phyloP scores from a whole-genome alignment of 37 sponge, comb jelly and placozoan species.

The Ephydatia muelleri region DNA sequence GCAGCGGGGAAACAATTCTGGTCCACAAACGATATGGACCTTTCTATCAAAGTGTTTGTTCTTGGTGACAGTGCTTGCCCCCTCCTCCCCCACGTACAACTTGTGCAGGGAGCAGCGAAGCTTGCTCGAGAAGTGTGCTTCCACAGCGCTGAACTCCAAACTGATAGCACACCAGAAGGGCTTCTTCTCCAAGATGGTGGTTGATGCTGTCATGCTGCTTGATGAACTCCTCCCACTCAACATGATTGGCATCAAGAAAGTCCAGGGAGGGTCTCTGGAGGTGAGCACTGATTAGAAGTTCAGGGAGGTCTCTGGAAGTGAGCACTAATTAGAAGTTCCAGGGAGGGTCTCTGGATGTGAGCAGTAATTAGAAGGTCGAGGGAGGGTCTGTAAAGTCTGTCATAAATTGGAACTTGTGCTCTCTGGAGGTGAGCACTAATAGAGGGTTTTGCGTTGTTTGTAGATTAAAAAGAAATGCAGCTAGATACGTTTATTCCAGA shows the following conservation, averaged over 20 bases:
- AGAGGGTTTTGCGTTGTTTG: too few relatives aligned
- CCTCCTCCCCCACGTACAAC: not conserved
- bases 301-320: not conserved
- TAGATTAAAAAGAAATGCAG: too few relatives aligned
- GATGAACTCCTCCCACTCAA: constrained; percentile 89
- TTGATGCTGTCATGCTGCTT: constrained; percentile 92
- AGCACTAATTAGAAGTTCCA: not conserved
- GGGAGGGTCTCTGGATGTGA: not conserved
- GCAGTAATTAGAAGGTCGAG: not conserved
- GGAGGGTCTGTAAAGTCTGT: too few relatives aligned
- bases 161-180: constrained; percentile 96
- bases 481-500: too few relatives aligned
- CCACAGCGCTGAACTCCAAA: constrained; percentile 95
- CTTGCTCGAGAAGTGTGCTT: constrained; percentile 94
- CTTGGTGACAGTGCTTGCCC: too few relatives aligned
- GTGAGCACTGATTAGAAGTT: constrained; percentile 16
- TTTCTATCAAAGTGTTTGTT: too few relatives aligned
- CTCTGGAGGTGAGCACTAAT: too few relatives aligned
- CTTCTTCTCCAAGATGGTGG: constrained; percentile 99
- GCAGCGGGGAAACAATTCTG: too few relatives aligned
- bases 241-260: constrained; percentile 99
- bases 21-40: too few relatives aligned
- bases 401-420: too few relatives aligned
- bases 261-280: constrained; percentile 90
- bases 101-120: constrained; percentile 80